Conservation (phyloP, 1,140 invertebrate genomes). For the Heliconius congener region DNA sequence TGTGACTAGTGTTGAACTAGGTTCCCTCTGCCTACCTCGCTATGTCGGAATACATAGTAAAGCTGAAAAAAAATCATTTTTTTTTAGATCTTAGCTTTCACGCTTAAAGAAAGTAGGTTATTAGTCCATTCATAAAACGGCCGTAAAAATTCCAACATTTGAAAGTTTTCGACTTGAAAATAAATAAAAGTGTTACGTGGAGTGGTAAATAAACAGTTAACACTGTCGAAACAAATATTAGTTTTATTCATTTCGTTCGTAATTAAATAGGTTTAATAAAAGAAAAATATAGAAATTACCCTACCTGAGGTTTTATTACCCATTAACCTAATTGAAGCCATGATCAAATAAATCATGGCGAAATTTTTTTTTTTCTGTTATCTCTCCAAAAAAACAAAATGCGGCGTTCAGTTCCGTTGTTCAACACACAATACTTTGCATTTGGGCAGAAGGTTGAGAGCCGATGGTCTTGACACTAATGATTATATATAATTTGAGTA, state of each 20-base stretch:
- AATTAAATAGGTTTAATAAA: neutral
- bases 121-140: neutral
- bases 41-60: neutral
- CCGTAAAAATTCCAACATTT: neutral
- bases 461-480: no score
- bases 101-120: neutral
- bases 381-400: no score
- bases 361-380: no score
- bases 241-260: neutral
- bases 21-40: neutral
- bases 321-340: neutral
- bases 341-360: no score
- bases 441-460: no score
- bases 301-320: no score
- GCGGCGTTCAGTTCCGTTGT: no score
- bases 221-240: neutral
- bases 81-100: neutral
- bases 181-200: neutral
- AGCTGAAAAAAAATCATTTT: neutral
- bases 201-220: neutral
- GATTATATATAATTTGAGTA: no score
- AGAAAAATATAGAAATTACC: neutral
- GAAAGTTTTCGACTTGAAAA: neutral
- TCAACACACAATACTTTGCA: no score
- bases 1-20: neutral